phyloP scores from a whole-genome alignment of 1,140 invertebrate species.

The Atta colombica region DNA sequence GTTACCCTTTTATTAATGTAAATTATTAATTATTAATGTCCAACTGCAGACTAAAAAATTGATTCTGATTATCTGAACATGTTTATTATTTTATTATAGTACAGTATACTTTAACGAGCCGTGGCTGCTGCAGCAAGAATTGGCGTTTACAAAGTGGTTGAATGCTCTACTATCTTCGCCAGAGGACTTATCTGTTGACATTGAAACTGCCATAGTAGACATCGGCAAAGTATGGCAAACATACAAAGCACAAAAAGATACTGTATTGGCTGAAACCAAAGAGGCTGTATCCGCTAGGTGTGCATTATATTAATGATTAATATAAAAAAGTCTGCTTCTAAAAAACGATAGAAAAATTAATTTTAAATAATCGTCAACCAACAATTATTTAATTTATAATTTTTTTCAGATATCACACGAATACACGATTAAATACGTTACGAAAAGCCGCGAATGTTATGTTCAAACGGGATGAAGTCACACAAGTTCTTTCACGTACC shows the following conservation, averaged over 20 bases:
- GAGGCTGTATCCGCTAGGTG: constrained; percentile 88
- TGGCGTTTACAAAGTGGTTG: constrained; percentile 94
- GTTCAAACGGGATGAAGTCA: constrained; percentile 88
- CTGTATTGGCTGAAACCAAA: constrained; percentile 89
- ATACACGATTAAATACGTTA: constrained; percentile 89
- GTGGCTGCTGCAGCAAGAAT: constrained; percentile 93
- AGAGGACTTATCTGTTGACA: constrained; percentile 86
- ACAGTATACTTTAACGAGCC: constrained; percentile 92
- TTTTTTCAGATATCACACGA: constrained; percentile 88
- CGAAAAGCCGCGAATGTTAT: constrained; percentile 89
- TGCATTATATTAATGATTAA: neutral
- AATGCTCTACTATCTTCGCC: constrained; percentile 95
- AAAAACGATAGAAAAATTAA: neutral
- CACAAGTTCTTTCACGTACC: constrained; percentile 88
- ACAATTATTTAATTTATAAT: constrained; percentile 6
- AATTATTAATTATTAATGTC: neutral
- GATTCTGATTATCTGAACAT: neutral
- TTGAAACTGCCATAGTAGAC: constrained; percentile 90
- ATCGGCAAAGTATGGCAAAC: constrained; percentile 92
- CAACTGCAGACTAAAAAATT: neutral
- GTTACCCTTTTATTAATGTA: neutral
- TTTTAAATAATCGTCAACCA: neutral
- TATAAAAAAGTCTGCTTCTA: neutral
- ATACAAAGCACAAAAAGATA: constrained; percentile 88
- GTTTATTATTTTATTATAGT: constrained; percentile 71